Conservation (phyloP, 2,113 vertebrate genomes). For the Aptenodytes forsteri region DNA sequence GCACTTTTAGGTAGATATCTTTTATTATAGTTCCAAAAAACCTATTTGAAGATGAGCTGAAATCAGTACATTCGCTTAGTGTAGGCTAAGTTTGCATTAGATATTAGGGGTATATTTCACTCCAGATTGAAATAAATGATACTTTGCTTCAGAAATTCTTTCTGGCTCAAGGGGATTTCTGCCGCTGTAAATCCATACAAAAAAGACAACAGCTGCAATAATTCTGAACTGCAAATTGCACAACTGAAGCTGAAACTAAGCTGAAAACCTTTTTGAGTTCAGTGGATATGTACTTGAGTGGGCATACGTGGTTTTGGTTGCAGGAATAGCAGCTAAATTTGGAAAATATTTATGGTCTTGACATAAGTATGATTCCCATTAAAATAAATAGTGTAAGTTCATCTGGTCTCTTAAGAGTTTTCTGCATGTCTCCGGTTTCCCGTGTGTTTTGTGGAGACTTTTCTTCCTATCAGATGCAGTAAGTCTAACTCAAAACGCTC, state of each 20-base stretch:
- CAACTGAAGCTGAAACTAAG: slow-evolving; percentile 27
- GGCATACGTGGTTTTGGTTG: background rate
- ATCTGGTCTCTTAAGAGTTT: background rate
- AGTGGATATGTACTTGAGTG: background rate
- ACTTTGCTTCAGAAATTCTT: slow-evolving; percentile 5
- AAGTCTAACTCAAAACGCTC: background rate
- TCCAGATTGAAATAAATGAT: background rate
- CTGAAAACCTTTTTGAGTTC: background rate
- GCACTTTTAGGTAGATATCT: background rate
- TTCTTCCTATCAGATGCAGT: background rate
- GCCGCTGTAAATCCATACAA: background rate
- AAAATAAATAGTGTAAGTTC: background rate
- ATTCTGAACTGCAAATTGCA: slow-evolving; percentile 7
- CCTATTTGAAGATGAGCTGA: background rate
- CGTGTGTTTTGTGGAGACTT: background rate
- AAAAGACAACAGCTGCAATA: background rate
- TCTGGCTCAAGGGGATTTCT: slow-evolving; percentile 11
- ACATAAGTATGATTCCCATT: background rate
- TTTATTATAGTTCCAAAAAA: background rate
- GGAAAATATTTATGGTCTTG: background rate
- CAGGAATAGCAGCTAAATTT: background rate
- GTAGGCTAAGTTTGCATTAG: background rate
- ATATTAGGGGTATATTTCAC: background rate
- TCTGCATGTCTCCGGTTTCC: background rate
- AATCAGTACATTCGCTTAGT: background rate